phyloP scores from a whole-genome alignment of 2,113 vertebrate species.

The Caranx ignobilis region DNA sequence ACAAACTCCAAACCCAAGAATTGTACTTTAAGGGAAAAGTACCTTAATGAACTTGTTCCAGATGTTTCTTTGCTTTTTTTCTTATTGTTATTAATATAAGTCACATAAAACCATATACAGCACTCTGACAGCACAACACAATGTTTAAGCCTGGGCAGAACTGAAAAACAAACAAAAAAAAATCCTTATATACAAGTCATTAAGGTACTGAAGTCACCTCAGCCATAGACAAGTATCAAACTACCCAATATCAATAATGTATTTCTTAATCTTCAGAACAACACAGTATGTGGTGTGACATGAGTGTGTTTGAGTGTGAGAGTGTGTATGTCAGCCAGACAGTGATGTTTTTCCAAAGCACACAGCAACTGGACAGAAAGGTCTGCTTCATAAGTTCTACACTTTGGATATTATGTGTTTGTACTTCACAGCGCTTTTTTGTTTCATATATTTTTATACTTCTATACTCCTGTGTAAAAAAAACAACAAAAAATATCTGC shows the following conservation, averaged over 20 bases:
- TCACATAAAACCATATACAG: not conserved
- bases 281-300: slow-evolving; percentile 43
- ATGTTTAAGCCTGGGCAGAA: slow-evolving; percentile 17
- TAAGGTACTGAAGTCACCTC: slow-evolving; percentile 34
- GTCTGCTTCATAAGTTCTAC: slow-evolving; percentile 61
- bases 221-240: slow-evolving; percentile 41
- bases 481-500: slow-evolving; percentile 19
- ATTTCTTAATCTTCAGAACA: slow-evolving; percentile 42
- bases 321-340: slow-evolving; percentile 58
- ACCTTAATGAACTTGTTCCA: slow-evolving; percentile 39
- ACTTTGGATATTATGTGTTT: slow-evolving; percentile 76
- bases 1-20: slow-evolving; percentile 31
- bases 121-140: slow-evolving; percentile 17
- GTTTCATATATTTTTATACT: slow-evolving; percentile 82
- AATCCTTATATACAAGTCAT: not conserved
- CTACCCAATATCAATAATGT: slow-evolving; percentile 32
- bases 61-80: slow-evolving; percentile 37
- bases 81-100: slow-evolving; percentile 21
- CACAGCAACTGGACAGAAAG: slow-evolving; percentile 53
- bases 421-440: slow-evolving; percentile 74
- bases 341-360: slow-evolving; percentile 60
- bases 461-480: slow-evolving; percentile 70
- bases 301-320: slow-evolving; percentile 46
- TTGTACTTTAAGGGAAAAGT: slow-evolving; percentile 36
- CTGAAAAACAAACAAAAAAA: slow-evolving; percentile 1